These are phyloP conservation scores for Watsonalla binaria DNA, from an alignment of 2,888 invertebrate species.

Conservation along the genomic window DNA sequence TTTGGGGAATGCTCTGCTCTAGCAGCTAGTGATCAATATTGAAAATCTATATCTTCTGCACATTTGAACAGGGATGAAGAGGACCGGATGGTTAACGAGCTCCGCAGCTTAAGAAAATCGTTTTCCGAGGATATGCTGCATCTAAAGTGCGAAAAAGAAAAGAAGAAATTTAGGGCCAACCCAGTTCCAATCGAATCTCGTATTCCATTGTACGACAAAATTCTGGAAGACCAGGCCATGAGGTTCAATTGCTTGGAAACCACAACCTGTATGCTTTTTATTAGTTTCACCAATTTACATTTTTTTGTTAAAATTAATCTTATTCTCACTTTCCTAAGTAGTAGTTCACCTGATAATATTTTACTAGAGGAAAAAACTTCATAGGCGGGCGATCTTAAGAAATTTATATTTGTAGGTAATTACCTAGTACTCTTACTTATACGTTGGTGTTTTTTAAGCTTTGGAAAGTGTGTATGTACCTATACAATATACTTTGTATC, in stretches of 20 bases:
- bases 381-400: too few relatives aligned
- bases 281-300: conserved; percentile 23
- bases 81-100: conserved; percentile 76
- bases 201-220: conserved; percentile 84
- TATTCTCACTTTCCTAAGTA: too few relatives aligned
- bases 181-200: conserved; percentile 84
- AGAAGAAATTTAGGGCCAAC: conserved; percentile 77
- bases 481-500: too few relatives aligned
- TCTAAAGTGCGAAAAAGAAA: conserved; percentile 71
- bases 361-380: too few relatives aligned
- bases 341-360: too few relatives aligned
- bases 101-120: conserved; percentile 62
- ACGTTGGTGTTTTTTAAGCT: too few relatives aligned
- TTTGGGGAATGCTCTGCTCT: too few relatives aligned
- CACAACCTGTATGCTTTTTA: conserved; percentile 47
- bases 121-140: conserved; percentile 70
- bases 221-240: conserved; percentile 84
- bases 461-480: too few relatives aligned
- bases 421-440: too few relatives aligned
- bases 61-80: conserved; percentile 80
- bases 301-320: neutral
- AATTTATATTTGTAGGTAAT: too few relatives aligned
- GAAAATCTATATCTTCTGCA: neutral
- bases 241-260: conserved; percentile 64
- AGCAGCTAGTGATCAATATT: too few relatives aligned